Percentiles rank a stretch among this genome's conserved stretches.
Conservation (phyloP, 2,888 invertebrate species). For the Polietes domitor region DNA sequence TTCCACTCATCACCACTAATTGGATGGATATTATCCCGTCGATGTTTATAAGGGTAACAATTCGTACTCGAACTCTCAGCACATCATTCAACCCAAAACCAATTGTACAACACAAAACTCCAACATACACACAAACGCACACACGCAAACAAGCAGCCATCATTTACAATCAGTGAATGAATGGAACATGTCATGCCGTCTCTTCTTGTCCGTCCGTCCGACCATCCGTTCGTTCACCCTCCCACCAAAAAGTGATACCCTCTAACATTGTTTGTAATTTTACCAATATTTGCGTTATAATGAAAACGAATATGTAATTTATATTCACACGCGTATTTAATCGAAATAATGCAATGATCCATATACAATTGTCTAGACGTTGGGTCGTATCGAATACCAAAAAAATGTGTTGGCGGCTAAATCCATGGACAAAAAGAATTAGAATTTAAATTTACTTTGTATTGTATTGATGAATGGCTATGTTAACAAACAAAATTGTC, state of each 20-base stretch:
- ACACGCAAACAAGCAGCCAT: conserved; percentile 37
- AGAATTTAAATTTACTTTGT: no score
- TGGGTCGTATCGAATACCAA: background rate
- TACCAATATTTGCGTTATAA: conserved; percentile 40
- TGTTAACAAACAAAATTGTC: no score
- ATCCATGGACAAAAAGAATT: no score
- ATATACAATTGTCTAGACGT: background rate
- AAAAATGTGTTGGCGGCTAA: no score
- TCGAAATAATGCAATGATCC: conserved; percentile 58
- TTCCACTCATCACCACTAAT: conserved; percentile 56
- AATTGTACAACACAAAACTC: conserved; percentile 16
- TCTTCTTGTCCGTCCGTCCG: background rate
- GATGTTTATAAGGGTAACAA: conserved; percentile 48
- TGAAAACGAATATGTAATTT: conserved; percentile 40
- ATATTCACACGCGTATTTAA: conserved; percentile 61
- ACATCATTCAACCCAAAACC: background rate
- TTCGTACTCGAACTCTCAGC: conserved; percentile 6
- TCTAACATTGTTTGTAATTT: conserved; percentile 4
- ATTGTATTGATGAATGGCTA: no score
- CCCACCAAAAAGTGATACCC: no score
- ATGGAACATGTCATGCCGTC: background rate
- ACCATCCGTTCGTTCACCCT: background rate
- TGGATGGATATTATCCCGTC: conserved; percentile 48
- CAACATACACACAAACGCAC: background rate
- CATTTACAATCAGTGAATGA: conserved; percentile 48